Evolutionary conservation across 30 jellyfish, hydroid and myxozoan genomes (phyloP).

Genomic region (Morbakka virulenta): DNA sequence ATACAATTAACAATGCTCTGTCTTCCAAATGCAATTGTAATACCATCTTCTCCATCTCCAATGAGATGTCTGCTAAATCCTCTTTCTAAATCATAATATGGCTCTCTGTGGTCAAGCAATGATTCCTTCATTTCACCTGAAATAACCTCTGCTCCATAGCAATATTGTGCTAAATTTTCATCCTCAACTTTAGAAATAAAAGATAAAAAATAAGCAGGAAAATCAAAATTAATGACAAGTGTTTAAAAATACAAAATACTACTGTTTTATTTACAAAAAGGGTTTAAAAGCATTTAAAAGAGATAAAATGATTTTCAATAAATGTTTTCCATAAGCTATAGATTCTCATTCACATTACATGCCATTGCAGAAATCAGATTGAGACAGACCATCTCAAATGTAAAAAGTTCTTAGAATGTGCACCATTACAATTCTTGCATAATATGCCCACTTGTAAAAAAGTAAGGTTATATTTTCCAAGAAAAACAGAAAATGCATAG

Average conservation of each 20-base stretch:
- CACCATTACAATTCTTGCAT: too few relatives aligned
- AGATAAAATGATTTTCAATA: too few relatives aligned
- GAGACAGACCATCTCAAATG: too few relatives aligned
- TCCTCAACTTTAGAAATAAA: slow-evolving; percentile 44
- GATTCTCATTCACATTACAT: too few relatives aligned
- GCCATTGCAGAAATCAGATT: too few relatives aligned
- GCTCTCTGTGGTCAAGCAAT: slow-evolving; percentile 55
- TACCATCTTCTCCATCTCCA: slow-evolving; percentile 55
- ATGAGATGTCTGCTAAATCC: slow-evolving; percentile 83
- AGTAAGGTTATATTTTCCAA: too few relatives aligned
- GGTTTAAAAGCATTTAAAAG: too few relatives aligned
- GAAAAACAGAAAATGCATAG: too few relatives aligned
- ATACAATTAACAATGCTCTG: slow-evolving; percentile 86
- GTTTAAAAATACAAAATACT: not conserved
- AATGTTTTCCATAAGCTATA: too few relatives aligned
- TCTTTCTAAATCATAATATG: slow-evolving; percentile 71
- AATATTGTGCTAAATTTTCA: slow-evolving; percentile 78
- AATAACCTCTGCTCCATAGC: slow-evolving; percentile 76
- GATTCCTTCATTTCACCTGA: slow-evolving; percentile 83
- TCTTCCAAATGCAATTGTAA: slow-evolving; percentile 68
- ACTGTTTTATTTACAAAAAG: not conserved
- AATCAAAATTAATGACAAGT: not conserved
- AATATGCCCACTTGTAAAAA: too few relatives aligned
- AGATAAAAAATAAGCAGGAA: not conserved
- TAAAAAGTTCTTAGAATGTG: too few relatives aligned